These are phyloP conservation scores for Brachionus rubens DNA, from an alignment of 1,140 invertebrate species.

Conservation along the genomic window DNA sequence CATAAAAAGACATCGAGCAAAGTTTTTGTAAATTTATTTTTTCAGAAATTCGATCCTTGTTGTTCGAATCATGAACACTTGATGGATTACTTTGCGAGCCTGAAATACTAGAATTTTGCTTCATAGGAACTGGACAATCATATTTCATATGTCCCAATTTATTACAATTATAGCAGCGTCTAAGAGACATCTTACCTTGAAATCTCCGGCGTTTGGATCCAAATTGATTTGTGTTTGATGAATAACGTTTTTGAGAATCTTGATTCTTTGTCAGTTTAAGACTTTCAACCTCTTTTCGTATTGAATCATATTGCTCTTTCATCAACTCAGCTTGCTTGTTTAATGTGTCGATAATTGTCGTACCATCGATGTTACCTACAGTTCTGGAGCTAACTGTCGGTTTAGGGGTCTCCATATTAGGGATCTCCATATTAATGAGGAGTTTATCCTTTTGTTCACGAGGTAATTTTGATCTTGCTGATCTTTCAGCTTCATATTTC, in stretches of 20 bases:
- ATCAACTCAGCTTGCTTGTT: background rate
- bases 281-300: constrained; percentile 27
- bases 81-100: background rate
- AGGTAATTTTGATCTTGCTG: no score
- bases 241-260: no score
- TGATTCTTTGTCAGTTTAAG: background rate
- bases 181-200: background rate
- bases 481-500: background rate
- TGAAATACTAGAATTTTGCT: no score
- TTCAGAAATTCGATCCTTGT: background rate
- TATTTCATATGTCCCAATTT: background rate
- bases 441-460: background rate
- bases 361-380: background rate
- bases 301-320: constrained; percentile 26
- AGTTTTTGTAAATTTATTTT: constrained; percentile 16
- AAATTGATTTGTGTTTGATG: no score
- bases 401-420: no score
- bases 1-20: constrained; percentile 19
- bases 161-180: constrained; percentile 8
- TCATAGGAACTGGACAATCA: background rate
- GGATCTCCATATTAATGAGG: background rate
- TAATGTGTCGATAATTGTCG: background rate
- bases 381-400: background rate
- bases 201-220: no score
- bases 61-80: background rate